Evolutionary conservation across 2,888 invertebrate genomes (phyloP), one percentile per base, ranked within the genome.

Genomic region (Endotricha flammealis): DNA sequence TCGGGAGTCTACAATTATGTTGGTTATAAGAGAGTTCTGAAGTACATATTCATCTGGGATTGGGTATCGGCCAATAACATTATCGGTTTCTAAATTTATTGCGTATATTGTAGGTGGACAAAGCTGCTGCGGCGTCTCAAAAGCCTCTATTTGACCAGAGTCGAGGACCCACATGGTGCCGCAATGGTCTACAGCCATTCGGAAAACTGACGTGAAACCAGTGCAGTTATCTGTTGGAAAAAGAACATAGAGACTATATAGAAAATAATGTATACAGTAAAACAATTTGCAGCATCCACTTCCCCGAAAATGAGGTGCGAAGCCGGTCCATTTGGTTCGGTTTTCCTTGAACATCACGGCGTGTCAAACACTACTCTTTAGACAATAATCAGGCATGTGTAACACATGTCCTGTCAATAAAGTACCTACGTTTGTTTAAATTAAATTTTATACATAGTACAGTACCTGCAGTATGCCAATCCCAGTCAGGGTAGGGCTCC

Each of bases 111-210:
- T 90, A 0, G 94, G 94, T 0, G 93, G 91, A 54, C 94, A 93
- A 2, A 92, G 71, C 57, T 92, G 92, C 23, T 88, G 89, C 0
- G 92, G 88, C 0, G 77, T 70, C 48, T 90, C 89, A 9, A 90
- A 91, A 0, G 91, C 89, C 58, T 94, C 91, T 0, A 92, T 89
- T 59, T 92, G 91, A 1, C 95, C 95, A 0, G 94, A 92, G 68
- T 95, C 95, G 13, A 95, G 86, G 0, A 93, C 89, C 95, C 95
- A 95, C 53, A 95, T 86, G 1, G 93, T 88, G 32, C 91, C 91
- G 54, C 95, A 95, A 29, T 89, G 89, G 66, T 95, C 95, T 0
- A 93, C 90, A 55, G 89, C 89, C 60, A 93, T 88, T n/a, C 95
- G 89, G 64, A 93, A 95, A 1, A 94, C 91, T 0, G 94, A 94